Base-by-base conservation (phyloP, 2,888 invertebrate species). In the Agonopterix alstromeriana region DNA sequence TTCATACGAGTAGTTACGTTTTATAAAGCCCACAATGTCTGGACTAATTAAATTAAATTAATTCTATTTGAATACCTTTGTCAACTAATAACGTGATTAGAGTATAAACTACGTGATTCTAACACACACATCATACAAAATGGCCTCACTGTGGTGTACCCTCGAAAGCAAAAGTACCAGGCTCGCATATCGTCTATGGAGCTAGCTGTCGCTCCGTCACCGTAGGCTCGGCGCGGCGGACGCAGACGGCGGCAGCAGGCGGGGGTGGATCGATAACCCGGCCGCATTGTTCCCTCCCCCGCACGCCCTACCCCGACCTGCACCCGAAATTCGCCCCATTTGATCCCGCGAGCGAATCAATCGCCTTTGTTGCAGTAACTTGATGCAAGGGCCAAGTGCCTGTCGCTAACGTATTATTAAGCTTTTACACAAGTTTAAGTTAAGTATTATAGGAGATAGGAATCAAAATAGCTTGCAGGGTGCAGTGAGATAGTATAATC, bases 321-420 rank as follows among this genome's bases (percentile, higher is more conserved):
- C 80, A 78, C 75, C 82, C 75, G 58, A 82, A 84, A 76, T 85
- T 83, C 82, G 83, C 86, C 83, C 83, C 76, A 81, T 82, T 84
- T 82, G 82, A 81, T 83, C 82, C 79, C 71, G 72, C 76, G 77
- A 73, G 75, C 73, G 76, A 82, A 81, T 83, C 85, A 84, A 83
- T 85, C 78, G 79, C 77, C 77, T 85, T 85, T 82, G 86, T 82
- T 85, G 83, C 82, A 82, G 70, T 74, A 73, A 74, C 72, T 73
- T 72, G 73, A 78, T 77, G 79, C 68, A 70, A 46, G 50, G 49
- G 49, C 47, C 48, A 51, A 51, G 45, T 45, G 50, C 46, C 38
- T n/a, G 38, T 38, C 38, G 10, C 9, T n/a, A 38, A n/a, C 9
- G 38, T 38, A n/a, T n/a, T 9, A 38, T 38, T 38, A 38, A 38